Conservation (phyloP, 2,888 invertebrate species). For the Tetragnatha montana region DNA sequence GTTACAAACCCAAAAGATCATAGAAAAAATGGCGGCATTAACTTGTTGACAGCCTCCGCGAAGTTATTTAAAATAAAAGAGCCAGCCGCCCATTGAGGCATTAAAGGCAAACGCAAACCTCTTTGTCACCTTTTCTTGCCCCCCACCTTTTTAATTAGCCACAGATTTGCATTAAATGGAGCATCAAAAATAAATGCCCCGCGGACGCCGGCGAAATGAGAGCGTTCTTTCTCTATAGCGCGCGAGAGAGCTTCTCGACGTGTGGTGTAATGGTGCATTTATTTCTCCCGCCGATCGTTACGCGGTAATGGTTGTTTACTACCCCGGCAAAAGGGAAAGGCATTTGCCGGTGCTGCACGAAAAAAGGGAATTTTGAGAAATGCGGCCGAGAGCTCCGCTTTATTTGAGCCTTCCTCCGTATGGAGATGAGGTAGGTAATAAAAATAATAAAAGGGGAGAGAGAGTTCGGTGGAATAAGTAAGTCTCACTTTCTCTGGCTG, state of each 20-base stretch:
- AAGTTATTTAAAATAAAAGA: conserved; percentile 50
- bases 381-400: background rate
- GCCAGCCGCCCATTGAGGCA: conserved; percentile 7
- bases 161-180: conserved; percentile 60
- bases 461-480: background rate
- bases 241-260: conserved; percentile 1
- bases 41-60: conserved; percentile 50
- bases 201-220: conserved; percentile 10
- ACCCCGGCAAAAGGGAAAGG: background rate
- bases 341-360: background rate
- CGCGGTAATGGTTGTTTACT: conserved; percentile 29
- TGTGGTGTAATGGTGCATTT: conserved; percentile 47
- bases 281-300: conserved; percentile 45
- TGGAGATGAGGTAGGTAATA: background rate
- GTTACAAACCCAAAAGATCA: background rate
- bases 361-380: conserved; percentile 1
- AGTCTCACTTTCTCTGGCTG: background rate
- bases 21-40: conserved; percentile 43
- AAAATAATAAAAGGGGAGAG: background rate
- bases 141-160: conserved; percentile 58
- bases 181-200: conserved; percentile 57
- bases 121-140: conserved; percentile 52
- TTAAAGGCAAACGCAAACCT: conserved; percentile 52
- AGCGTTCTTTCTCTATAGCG: background rate
- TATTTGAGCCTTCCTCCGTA: background rate